Evolutionary conservation across 1,140 invertebrate species (phyloP).

Genomic region (Orchestia grillus): DNA sequence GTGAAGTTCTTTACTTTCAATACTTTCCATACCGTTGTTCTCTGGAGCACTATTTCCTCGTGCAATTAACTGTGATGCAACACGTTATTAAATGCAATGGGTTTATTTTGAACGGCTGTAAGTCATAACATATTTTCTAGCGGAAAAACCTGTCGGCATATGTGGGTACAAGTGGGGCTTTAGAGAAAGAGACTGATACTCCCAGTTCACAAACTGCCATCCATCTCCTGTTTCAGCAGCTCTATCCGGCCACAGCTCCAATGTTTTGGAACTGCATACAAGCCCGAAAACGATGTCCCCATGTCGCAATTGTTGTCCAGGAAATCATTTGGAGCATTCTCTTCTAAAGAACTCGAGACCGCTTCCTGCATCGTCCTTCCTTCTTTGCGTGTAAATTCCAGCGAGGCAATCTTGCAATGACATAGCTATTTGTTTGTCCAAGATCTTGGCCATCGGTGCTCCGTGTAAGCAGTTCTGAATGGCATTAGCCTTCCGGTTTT

Average conservation of each 20-base stretch:
- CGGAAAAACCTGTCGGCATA: not conserved
- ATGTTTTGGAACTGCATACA: not conserved
- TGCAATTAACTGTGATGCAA: too few relatives aligned
- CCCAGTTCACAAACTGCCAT: not conserved
- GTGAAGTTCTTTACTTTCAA: too few relatives aligned
- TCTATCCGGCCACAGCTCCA: not conserved
- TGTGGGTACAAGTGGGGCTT: not conserved
- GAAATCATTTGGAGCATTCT: not conserved
- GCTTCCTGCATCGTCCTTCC: conserved; percentile 24
- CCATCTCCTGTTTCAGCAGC: not conserved
- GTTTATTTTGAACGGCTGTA: too few relatives aligned
- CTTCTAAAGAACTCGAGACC: conserved; percentile 39
- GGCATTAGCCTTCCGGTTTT: conserved; percentile 55
- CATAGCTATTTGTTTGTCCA: conserved; percentile 43
- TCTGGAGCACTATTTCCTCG: too few relatives aligned
- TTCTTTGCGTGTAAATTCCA: conserved; percentile 12
- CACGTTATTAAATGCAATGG: too few relatives aligned
- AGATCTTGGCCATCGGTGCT: conserved; percentile 37
- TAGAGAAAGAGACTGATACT: not conserved
- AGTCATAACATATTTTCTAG: not conserved
- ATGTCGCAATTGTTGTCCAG: conserved; percentile 26
- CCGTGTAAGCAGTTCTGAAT: conserved; percentile 40
- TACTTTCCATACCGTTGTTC: too few relatives aligned
- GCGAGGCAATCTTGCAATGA: conserved; percentile 20
- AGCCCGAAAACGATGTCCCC: not conserved